A percentile compares a stretch with the other conserved stretches of the same genome.
Evolutionary conservation across 1,140 invertebrate genomes (phyloP).

Genomic region (Bombus sibiricus): DNA sequence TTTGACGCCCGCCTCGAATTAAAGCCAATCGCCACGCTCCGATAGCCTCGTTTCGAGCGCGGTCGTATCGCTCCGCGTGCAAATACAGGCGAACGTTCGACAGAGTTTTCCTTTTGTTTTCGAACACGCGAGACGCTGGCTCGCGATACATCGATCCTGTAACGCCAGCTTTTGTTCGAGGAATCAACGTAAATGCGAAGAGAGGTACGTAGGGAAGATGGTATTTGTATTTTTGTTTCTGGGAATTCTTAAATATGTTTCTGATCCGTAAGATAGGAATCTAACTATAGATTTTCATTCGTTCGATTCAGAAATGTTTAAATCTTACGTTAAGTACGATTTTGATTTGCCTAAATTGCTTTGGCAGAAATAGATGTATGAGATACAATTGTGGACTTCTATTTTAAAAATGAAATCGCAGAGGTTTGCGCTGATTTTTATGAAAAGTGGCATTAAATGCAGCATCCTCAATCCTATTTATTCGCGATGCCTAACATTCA

Average conservation of each 20-base stretch:
- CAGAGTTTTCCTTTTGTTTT: background rate
- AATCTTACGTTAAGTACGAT: too few species aligned
- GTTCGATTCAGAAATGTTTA: too few species aligned
- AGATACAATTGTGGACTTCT: background rate
- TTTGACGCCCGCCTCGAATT: slow-evolving; percentile 76
- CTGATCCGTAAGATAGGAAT: background rate
- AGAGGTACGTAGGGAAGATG: too few species aligned
- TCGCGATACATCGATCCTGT: too few species aligned
- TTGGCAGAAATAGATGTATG: background rate
- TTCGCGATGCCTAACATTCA: background rate
- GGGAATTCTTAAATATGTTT: background rate
- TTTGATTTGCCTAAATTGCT: background rate
- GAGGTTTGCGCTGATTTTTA: background rate
- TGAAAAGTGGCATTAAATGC: background rate
- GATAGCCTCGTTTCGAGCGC: slow-evolving; percentile 27
- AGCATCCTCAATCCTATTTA: background rate
- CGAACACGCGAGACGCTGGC: background rate
- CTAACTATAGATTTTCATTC: too few species aligned
- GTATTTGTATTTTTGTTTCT: background rate
- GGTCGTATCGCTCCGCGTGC: background rate
- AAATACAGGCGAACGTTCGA: slow-evolving; percentile 22
- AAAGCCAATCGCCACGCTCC: slow-evolving; percentile 69
- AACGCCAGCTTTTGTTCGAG: background rate
- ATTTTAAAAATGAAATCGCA: background rate
- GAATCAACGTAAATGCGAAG: background rate